Conservation (phyloP, 2,797 vertebrate genomes). For the Neostethus bicornis region DNA sequence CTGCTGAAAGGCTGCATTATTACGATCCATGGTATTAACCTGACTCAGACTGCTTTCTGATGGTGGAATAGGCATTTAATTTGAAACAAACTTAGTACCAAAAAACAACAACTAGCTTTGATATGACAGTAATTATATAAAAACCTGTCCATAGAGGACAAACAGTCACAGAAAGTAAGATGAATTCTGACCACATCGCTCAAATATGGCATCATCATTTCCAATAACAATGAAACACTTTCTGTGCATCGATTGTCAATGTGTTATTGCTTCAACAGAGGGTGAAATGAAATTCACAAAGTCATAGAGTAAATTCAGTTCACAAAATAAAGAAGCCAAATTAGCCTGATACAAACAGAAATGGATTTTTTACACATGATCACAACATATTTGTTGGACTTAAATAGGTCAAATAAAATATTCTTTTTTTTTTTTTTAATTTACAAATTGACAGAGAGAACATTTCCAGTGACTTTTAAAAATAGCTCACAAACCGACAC, state of each 20-base stretch:
- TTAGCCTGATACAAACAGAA: conserved; percentile 64
- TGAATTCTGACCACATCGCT: conserved; percentile 65
- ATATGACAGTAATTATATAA: conserved; percentile 69
- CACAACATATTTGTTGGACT: conserved; percentile 48
- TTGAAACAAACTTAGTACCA: conserved; percentile 71
- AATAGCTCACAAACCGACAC: conserved; percentile 77
- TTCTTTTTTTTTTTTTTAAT: conserved; percentile 70
- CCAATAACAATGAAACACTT: conserved; percentile 58
- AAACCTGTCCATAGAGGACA: conserved; percentile 45
- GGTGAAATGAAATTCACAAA: conserved; percentile 69
- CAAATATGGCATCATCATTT: conserved; percentile 54
- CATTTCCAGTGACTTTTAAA: conserved; percentile 68
- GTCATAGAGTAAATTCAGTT: conserved; percentile 66
- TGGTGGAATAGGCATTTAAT: conserved; percentile 79
- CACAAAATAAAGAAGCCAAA: conserved; percentile 57
- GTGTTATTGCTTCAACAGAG: conserved; percentile 83
- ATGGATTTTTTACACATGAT: conserved; percentile 58
- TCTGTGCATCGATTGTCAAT: conserved; percentile 80
- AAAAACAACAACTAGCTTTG: conserved; percentile 77
- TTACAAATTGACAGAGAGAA: conserved; percentile 62
- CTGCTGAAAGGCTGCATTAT: no score
- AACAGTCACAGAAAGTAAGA: conserved; percentile 62
- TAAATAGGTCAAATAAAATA: conserved; percentile 53
- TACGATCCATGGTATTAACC: conserved; percentile 42
- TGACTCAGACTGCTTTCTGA: conserved; percentile 57